Evolutionary conservation across 2,888 invertebrate species (phyloP).

Genomic region (Synanthedon myopaeformis): DNA sequence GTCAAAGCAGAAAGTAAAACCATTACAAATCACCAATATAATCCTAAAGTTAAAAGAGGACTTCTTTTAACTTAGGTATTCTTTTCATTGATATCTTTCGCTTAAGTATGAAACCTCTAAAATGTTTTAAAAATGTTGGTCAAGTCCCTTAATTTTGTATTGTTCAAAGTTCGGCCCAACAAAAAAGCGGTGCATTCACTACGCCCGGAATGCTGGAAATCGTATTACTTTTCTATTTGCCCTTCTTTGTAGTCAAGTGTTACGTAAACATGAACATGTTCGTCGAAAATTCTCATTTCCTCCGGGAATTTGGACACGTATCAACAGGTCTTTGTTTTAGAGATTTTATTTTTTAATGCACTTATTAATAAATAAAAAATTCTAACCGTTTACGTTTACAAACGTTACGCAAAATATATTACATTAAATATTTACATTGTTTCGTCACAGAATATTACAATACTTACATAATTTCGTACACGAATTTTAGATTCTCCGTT

Average conservation of each 20-base stretch:
- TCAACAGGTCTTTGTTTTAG: conserved; percentile 15
- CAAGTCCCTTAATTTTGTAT: not conserved
- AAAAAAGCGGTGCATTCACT: conserved; percentile 46
- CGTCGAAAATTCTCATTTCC: conserved; percentile 61
- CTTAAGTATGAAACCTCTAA: too few relatives aligned
- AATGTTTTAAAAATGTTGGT: too few relatives aligned
- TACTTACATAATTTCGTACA: not conserved
- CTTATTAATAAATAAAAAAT: too few relatives aligned
- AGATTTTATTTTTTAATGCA: not conserved
- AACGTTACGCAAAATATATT: too few relatives aligned
- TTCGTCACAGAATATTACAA: too few relatives aligned
- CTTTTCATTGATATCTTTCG: too few relatives aligned
- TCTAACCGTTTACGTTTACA: too few relatives aligned
- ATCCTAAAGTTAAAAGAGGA: too few relatives aligned
- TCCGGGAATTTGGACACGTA: conserved; percentile 42
- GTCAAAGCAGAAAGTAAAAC: too few relatives aligned
- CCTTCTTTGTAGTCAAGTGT: conserved; percentile 68
- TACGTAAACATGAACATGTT: conserved; percentile 64
- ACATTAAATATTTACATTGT: too few relatives aligned
- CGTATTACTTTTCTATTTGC: conserved; percentile 67
- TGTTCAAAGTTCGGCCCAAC: conserved; percentile 9
- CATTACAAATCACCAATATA: too few relatives aligned
- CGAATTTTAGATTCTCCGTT: conserved; percentile 6
- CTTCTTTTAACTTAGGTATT: too few relatives aligned
- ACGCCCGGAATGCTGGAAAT: conserved; percentile 45